These are phyloP conservation scores for Enteromius treurensis DNA, from an alignment of 2,797 vertebrate genomes.

Conservation along the genomic window DNA sequence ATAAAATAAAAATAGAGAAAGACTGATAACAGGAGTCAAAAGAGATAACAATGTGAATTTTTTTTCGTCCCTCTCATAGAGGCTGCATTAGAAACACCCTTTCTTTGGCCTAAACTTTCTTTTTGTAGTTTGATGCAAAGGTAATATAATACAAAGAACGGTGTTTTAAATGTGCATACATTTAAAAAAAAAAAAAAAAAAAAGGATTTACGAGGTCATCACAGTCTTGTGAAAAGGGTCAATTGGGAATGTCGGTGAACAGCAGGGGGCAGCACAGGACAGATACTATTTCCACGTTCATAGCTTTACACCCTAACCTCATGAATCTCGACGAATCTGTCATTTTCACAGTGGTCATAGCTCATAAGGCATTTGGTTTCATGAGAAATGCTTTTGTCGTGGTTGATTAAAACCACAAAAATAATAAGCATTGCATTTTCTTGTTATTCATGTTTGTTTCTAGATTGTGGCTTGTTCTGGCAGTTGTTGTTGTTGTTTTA, in stretches of 20 bases:
- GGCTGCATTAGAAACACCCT: too few species aligned
- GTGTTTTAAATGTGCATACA: too few species aligned
- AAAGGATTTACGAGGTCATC: too few species aligned
- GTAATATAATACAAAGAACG: too few species aligned
- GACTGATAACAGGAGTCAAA: too few species aligned
- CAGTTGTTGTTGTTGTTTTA: constrained; percentile 33
- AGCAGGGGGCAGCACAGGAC: constrained; percentile 27
- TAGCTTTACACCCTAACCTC: not conserved
- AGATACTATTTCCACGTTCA: not conserved
- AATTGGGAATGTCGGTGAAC: not conserved
- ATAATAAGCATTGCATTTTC: not conserved
- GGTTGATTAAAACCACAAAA: constrained; percentile 1
- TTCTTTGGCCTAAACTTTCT: too few species aligned
- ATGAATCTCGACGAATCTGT: not conserved
- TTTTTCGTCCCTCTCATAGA: too few species aligned
- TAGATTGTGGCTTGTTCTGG: not conserved
- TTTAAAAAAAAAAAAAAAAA: too few species aligned
- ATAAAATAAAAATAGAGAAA: too few species aligned
- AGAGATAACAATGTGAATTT: too few species aligned
- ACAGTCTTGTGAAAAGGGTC: too few species aligned
- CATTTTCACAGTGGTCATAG: not conserved
- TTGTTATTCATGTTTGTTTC: not conserved
- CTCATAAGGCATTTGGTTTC: not conserved
- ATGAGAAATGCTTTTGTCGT: not conserved
- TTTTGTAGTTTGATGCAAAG: too few species aligned